A percentile compares a stretch with the other conserved stretches of the same genome.
Evolutionary conservation across 2,888 invertebrate genomes (phyloP).

Genomic region (Beris morrisii): DNA sequence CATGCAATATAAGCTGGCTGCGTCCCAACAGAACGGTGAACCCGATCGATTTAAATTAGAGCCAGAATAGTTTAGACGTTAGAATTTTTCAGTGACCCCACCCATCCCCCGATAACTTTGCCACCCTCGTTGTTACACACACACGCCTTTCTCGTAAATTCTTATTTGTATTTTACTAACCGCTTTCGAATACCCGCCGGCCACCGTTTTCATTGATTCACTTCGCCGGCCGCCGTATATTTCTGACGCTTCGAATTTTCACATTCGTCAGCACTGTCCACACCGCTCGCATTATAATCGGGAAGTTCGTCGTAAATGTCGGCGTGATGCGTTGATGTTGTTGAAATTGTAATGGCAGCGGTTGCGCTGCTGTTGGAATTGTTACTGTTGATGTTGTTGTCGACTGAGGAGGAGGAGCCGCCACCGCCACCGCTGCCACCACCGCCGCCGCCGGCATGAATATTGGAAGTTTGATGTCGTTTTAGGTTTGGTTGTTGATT

Average conservation of each 20-base stretch:
- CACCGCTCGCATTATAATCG: constrained; percentile 52
- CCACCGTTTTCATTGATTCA: constrained; percentile 15
- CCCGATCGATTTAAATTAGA: too few species aligned
- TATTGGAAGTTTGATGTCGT: constrained; percentile 46
- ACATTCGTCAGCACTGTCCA: constrained; percentile 46
- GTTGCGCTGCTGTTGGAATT: neutral
- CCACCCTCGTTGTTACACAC: too few species aligned
- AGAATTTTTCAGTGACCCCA: too few species aligned
- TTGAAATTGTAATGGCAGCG: constrained; percentile 35
- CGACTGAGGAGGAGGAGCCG: neutral
- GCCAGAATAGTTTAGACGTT: too few species aligned
- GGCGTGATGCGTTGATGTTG: constrained; percentile 43
- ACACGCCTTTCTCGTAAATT: too few species aligned
- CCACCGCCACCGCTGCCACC: neutral
- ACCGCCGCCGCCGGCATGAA: neutral
- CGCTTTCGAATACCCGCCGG: too few species aligned
- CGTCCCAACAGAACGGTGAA: too few species aligned
- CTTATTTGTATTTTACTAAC: too few species aligned
- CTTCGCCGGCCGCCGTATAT: constrained; percentile 41
- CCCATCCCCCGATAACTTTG: too few species aligned
- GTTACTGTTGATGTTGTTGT: constrained; percentile 1
- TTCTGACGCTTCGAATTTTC: constrained; percentile 51
- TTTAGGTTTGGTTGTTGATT: constrained; percentile 46
- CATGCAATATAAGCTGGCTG: too few species aligned
- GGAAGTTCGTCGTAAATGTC: constrained; percentile 53